A percentile compares a stretch with the other conserved stretches of the same genome.
phyloP scores from a whole-genome alignment of 2,797 vertebrate genomes.

The Cynopterus sphinx region DNA sequence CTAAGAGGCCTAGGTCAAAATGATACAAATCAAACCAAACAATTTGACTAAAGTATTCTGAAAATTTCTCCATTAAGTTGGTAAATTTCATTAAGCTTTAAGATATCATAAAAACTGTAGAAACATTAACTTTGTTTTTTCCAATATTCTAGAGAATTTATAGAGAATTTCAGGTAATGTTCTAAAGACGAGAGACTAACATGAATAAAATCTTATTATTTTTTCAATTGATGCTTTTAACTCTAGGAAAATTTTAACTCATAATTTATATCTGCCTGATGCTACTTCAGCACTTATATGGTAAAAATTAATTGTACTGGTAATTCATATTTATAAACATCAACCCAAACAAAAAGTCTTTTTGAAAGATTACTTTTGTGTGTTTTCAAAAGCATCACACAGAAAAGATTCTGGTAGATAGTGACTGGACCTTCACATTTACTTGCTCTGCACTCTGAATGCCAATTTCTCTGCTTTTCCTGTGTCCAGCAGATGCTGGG shows the following conservation, averaged over 20 bases:
- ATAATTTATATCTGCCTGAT: not conserved
- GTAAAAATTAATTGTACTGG: not conserved
- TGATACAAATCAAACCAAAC: not conserved
- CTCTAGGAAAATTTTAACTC: not conserved
- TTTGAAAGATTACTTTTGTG: not conserved
- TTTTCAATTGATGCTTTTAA: conserved; percentile 30
- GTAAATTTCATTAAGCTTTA: not conserved
- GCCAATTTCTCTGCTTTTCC: not conserved
- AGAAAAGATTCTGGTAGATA: not conserved
- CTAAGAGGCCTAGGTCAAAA: not conserved
- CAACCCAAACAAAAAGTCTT: not conserved
- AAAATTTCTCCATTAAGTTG: not conserved
- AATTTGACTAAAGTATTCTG: not conserved
- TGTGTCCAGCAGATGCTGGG: not conserved
- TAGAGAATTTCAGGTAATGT: not conserved
- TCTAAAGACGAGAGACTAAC: not conserved
- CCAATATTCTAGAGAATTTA: not conserved
- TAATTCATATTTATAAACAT: not conserved
- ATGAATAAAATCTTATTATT: not conserved
- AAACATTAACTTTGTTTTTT: not conserved
- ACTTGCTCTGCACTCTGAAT: not conserved
- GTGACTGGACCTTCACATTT: not conserved
- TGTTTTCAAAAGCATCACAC: not conserved
- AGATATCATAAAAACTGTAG: not conserved
- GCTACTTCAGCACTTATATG: not conserved